Base-by-base conservation (phyloP, 2,888 invertebrate species). In the Ellobium chinense region DNA sequence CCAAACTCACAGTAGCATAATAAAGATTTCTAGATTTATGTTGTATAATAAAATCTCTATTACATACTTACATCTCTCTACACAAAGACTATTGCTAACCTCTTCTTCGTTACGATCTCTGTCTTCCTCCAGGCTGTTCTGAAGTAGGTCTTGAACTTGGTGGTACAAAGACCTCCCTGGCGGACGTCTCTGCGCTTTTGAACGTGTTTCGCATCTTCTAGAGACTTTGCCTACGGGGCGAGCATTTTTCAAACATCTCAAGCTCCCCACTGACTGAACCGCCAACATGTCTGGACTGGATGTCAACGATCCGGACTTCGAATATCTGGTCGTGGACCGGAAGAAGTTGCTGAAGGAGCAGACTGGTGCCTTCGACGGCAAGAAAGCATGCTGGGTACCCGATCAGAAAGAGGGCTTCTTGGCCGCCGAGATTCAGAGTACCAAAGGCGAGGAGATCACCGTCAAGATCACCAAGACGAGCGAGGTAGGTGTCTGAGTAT, bases 351-450 rank as follows among this genome's bases (percentile, higher is more conserved):
- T 91, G 88, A 89, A 88, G 82, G 90, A 91, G 81, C 90, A 90
- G 85, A 87, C 88, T 36, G 86, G 88, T 80, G 81, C 91, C 36
- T 92, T 90, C 83, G 92, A 92, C 80, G 91, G 91, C 84, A 99
- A 99, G 95, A 99, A 99, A 95, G 97, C 97, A 93, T 98, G 98
- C 95, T 99, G 99, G 99, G 97, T 99, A 88, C 98, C 99, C 91
- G 97, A 97, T 94, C 97, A 98, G 92, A 99, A 98, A 94, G 98
- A 99, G 93, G 99, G 99, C 93, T 99, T 97, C 95, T 93, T 98
- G 91, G 96, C 97, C 94, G 99, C 98, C 93, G 98, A 99, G 94
- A 99, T 99, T 94, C 97, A 96, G 95, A 97, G 97, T 93, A 98
- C 98, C 94, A 99, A 99, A 95, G 99, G 99, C 91, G 99, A 99